Conservation (phyloP, 2,113 vertebrate species). For the Stictonetta naevosa region DNA sequence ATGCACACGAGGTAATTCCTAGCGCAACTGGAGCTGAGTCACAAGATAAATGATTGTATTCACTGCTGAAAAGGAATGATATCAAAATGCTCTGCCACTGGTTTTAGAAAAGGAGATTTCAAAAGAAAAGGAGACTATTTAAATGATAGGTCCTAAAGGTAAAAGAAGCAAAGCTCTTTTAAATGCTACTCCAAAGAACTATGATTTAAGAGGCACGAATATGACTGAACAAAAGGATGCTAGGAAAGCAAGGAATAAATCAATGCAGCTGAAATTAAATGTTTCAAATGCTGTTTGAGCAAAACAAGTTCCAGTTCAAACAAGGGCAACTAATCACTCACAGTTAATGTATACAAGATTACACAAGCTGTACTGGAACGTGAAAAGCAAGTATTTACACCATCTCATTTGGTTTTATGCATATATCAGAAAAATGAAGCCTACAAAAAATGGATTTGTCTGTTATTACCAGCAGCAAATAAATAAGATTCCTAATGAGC, state of each 20-base stretch:
- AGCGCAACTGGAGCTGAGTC: background rate
- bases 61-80: background rate
- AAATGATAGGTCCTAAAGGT: background rate
- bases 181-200: background rate
- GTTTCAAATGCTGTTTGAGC: background rate
- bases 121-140: background rate
- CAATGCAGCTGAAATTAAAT: background rate
- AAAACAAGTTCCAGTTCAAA: background rate
- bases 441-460: background rate
- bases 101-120: background rate
- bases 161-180: background rate
- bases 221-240: background rate
- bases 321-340: background rate
- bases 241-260: background rate
- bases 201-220: background rate
- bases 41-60: background rate
- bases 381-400: background rate
- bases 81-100: background rate
- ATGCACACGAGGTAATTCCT: background rate
- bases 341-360: background rate
- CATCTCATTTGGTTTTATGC: background rate
- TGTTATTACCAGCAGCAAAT: background rate
- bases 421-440: background rate
- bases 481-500: background rate
- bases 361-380: background rate